A percentile compares a stretch with the other conserved stretches of the same genome.
Conservation (phyloP, 1,140 invertebrate species). For the Chionoecetes opilio region DNA sequence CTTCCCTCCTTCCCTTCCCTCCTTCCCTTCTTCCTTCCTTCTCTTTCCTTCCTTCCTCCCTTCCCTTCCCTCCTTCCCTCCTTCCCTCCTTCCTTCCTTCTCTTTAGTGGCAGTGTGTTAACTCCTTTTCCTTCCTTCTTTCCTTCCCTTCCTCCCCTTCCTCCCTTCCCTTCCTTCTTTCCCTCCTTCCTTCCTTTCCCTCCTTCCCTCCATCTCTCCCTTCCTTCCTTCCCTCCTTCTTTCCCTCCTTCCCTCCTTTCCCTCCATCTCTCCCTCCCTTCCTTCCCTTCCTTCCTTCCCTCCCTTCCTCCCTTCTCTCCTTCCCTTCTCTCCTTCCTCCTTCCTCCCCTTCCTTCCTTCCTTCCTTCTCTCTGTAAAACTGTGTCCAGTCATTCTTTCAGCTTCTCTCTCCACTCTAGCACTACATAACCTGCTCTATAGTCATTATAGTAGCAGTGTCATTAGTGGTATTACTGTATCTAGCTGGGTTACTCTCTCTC, state of each 20-base stretch:
- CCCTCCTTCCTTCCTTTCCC: not conserved
- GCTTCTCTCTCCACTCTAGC: no score
- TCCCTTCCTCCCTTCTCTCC: not conserved
- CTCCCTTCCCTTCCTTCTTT: not conserved
- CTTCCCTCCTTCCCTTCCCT: not conserved
- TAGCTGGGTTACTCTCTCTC: no score
- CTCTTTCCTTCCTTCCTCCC: not conserved
- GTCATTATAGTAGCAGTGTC: no score
- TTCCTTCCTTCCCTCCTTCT: not conserved
- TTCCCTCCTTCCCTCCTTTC: no score
- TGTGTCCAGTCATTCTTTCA: not conserved
- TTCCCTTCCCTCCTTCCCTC: not conserved
- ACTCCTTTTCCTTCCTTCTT: not conserved
- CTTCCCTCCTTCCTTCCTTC: not conserved
- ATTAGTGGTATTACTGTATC: no score
- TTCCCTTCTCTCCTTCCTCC: no score
- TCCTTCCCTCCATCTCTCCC: no score
- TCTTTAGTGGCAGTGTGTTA: not conserved
- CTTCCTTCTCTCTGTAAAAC: not conserved
- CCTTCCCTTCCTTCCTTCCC: not conserved
- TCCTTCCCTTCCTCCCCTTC: not conserved
- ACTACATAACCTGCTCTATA: no score
- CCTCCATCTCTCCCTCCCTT: not conserved
- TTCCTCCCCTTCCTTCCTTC: not conserved
- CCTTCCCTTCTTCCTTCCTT: not conserved